Percentiles rank a stretch among this genome's conserved stretches.
Evolutionary conservation across 2,888 invertebrate genomes (phyloP).

Genomic region (Clostera curtula): DNA sequence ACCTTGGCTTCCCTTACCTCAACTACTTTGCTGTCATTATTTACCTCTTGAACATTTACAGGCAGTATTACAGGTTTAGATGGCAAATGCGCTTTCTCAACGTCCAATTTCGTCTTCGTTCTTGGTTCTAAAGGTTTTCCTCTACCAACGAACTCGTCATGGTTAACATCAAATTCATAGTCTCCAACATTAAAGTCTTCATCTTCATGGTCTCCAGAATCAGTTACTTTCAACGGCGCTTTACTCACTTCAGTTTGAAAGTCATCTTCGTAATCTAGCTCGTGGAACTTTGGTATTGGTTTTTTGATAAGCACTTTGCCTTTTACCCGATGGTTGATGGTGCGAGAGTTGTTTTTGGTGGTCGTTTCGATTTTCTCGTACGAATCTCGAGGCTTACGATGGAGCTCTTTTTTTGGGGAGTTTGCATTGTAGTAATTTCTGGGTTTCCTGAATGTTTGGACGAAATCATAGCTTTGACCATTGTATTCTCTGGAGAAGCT

Average conservation of each 20-base stretch:
- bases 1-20: slow-evolving; percentile 9
- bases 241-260: slow-evolving; percentile 38
- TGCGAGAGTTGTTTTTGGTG: slow-evolving; percentile 8
- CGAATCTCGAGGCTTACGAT: slow-evolving; percentile 21
- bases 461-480: slow-evolving; percentile 21
- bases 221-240: slow-evolving; percentile 23
- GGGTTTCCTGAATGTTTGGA: slow-evolving; percentile 17
- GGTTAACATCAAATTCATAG: slow-evolving; percentile 59
- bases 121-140: slow-evolving; percentile 51
- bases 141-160: slow-evolving; percentile 50
- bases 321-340: slow-evolving; percentile 7
- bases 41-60: slow-evolving; percentile 11
- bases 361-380: slow-evolving; percentile 11
- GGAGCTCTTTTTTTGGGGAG: slow-evolving; percentile 1
- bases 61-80: slow-evolving; percentile 6
- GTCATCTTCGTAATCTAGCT: slow-evolving; percentile 45
- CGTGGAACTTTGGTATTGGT: slow-evolving; percentile 53
- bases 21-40: slow-evolving; percentile 21
- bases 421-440: slow-evolving; percentile 15
- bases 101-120: too few relatives aligned
- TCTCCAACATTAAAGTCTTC: slow-evolving; percentile 59
- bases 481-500: slow-evolving; percentile 28
- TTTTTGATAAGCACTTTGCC: slow-evolving; percentile 38
- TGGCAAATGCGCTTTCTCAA: neutral
- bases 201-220: slow-evolving; percentile 53